These are phyloP conservation scores for Tineola bisselliella DNA, from an alignment of 2,888 invertebrate genomes.

Conservation along the genomic window DNA sequence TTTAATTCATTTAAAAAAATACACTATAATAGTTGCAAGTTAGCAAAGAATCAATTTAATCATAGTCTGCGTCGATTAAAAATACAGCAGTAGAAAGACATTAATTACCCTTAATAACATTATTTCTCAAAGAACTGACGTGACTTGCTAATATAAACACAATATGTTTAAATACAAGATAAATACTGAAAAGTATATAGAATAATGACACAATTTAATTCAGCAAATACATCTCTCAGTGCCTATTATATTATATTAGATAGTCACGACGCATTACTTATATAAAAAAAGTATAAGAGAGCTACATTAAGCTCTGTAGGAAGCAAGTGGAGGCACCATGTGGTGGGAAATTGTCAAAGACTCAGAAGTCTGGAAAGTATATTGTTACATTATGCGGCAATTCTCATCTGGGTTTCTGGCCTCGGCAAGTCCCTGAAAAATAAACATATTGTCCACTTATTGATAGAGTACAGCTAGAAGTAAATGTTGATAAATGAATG, in stretches of 20 bases:
- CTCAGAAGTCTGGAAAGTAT: not conserved
- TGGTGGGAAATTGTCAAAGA: constrained; percentile 14
- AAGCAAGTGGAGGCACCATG: constrained; percentile 18
- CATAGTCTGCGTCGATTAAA: not conserved
- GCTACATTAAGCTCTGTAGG: not conserved
- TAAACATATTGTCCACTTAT: not conserved
- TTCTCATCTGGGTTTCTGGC: constrained; percentile 44
- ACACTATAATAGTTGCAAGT: not conserved
- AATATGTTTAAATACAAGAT: too few species aligned
- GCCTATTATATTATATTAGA: too few species aligned
- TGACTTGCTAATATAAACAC: too few species aligned
- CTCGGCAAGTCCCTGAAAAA: constrained; percentile 18
- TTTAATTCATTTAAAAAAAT: too few species aligned
- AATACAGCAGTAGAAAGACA: not conserved
- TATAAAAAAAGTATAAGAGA: not conserved
- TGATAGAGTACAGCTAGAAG: too few species aligned
- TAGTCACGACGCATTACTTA: not conserved
- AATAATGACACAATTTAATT: too few species aligned
- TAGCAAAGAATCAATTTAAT: not conserved
- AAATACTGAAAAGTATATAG: too few species aligned
- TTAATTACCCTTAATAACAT: too few species aligned
- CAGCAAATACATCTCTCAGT: too few species aligned
- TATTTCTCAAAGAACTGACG: too few species aligned
- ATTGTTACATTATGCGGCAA: constrained; percentile 50
- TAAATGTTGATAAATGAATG: too few species aligned